phyloP scores from a whole-genome alignment of 2,113 vertebrate genomes.

The Myxocyprinus asiaticus region DNA sequence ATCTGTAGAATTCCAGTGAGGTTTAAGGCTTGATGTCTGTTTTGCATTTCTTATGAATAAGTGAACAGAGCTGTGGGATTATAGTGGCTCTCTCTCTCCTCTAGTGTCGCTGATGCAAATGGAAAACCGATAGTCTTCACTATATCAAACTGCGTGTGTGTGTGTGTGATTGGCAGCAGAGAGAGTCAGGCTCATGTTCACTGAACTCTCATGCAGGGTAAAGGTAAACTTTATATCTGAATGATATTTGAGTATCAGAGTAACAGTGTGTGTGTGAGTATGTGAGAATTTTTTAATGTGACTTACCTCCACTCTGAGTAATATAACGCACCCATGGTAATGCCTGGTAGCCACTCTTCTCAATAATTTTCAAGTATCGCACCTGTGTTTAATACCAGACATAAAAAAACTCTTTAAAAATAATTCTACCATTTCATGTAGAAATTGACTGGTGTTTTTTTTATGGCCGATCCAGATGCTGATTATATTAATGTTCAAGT shows the following conservation, averaged over 20 bases:
- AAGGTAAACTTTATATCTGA: slow-evolving; percentile 27
- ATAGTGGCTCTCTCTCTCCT: slow-evolving; percentile 46
- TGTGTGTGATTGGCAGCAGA: background rate
- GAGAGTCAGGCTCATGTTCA: slow-evolving; percentile 23
- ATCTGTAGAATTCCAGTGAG: slow-evolving; percentile 14
- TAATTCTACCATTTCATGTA: too few relatives aligned
- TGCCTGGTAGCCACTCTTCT: slow-evolving; percentile 82
- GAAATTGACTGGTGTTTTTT: too few relatives aligned
- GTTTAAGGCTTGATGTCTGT: background rate
- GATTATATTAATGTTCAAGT: too few relatives aligned
- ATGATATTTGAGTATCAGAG: background rate
- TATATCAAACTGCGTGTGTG: slow-evolving; percentile 50
- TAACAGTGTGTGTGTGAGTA: background rate
- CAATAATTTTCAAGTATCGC: slow-evolving; percentile 83
- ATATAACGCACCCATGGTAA: slow-evolving; percentile 84
- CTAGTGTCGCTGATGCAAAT: slow-evolving; percentile 46
- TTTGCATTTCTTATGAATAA: slow-evolving; percentile 64
- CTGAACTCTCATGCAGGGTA: slow-evolving; percentile 18
- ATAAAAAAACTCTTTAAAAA: too few relatives aligned
- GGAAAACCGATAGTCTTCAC: slow-evolving; percentile 48
- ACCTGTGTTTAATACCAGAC: slow-evolving; percentile 64
- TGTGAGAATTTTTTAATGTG: background rate
- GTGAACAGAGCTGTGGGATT: slow-evolving; percentile 58
- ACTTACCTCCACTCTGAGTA: slow-evolving; percentile 82
- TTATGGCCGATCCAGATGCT: too few relatives aligned